Evolutionary conservation across 1,140 invertebrate species (phyloP).

Genomic region (Helicorthomorpha holstii): DNA sequence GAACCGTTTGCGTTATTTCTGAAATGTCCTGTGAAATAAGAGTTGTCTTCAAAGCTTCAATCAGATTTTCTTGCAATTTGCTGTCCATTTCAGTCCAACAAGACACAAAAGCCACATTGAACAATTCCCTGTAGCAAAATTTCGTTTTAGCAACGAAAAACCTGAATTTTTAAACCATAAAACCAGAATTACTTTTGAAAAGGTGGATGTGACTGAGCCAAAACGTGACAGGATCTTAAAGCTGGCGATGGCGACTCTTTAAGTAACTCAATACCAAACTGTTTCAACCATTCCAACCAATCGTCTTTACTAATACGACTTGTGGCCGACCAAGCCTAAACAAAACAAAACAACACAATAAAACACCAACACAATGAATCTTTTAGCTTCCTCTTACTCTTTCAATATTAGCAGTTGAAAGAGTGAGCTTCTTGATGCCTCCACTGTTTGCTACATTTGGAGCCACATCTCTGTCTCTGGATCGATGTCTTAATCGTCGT

Average conservation of each 20-base stretch:
- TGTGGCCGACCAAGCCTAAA: constrained; percentile 64
- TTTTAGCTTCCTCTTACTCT: no score
- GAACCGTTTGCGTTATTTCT: constrained; percentile 91
- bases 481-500: constrained; percentile 13
- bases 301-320: constrained; percentile 89
- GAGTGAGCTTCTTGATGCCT: constrained; percentile 41
- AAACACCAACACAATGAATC: neutral
- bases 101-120: constrained; percentile 97
- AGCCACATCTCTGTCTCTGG: constrained; percentile 11
- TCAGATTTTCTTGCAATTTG: constrained; percentile 64
- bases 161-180: constrained; percentile 2
- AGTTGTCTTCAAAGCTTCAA: constrained; percentile 72
- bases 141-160: neutral
- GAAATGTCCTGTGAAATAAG: constrained; percentile 82
- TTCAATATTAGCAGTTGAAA: constrained; percentile 65
- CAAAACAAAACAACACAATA: constrained; percentile 1
- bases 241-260: constrained; percentile 92
- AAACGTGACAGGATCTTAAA: constrained; percentile 65
- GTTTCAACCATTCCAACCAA: constrained; percentile 91
- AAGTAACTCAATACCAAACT: constrained; percentile 78
- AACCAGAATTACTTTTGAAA: constrained; percentile 44
- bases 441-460: constrained; percentile 18
- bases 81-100: constrained; percentile 92
- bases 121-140: constrained; percentile 83
- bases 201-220: constrained; percentile 88